A percentile compares a stretch with the other conserved stretches of the same genome.
Conservation (phyloP, 2,113 vertebrate genomes). For the Chloropsis cyanopogon region DNA sequence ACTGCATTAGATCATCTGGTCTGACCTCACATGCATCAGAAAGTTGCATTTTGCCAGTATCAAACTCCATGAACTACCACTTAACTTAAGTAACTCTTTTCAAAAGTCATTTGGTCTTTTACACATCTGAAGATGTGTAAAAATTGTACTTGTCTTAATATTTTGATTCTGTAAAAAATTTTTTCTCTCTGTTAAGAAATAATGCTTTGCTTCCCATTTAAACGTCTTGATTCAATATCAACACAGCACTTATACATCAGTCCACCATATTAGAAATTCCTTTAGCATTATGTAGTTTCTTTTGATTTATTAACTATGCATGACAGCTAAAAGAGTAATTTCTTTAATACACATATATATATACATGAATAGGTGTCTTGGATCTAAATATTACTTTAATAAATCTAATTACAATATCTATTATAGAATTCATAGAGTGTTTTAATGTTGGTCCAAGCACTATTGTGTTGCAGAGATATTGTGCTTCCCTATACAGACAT, state of each 20-base stretch:
- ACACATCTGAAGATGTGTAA: background rate
- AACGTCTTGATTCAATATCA: background rate
- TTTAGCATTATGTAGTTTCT: background rate
- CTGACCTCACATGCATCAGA: background rate
- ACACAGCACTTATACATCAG: background rate
- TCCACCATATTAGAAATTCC: background rate
- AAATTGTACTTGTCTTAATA: background rate
- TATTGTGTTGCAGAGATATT: background rate
- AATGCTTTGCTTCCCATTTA: background rate
- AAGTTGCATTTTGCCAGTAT: background rate
- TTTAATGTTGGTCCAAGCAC: background rate
- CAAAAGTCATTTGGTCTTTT: background rate
- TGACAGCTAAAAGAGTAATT: background rate
- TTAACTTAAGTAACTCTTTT: background rate
- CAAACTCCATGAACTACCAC: background rate
- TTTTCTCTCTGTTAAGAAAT: background rate
- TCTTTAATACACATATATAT: background rate
- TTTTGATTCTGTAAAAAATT: background rate
- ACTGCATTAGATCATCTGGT: background rate
- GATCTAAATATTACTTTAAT: background rate
- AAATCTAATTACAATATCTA: background rate
- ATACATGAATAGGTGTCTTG: background rate
- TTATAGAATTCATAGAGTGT: background rate
- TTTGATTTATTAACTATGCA: background rate
- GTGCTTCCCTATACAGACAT: background rate